These are phyloP conservation scores for Poeciliopsis paucimaculata DNA, from an alignment of 2,797 vertebrate genomes.

Conservation along the genomic window DNA sequence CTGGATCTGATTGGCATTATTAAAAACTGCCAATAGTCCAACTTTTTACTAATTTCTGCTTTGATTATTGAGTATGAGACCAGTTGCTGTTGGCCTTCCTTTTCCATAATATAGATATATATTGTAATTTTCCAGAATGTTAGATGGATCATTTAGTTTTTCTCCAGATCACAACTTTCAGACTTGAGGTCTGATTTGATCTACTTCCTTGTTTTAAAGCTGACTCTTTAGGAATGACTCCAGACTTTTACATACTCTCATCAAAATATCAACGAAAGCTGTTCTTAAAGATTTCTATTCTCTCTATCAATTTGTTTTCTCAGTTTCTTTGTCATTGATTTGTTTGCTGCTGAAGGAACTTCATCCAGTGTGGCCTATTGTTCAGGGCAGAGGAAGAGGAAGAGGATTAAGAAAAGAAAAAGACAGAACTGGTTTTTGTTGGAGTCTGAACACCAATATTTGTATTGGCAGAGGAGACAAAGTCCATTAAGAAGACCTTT, in stretches of 20 bases:
- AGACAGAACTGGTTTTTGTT: slow-evolving; percentile 48
- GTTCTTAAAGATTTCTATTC: not conserved
- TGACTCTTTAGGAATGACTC: not conserved
- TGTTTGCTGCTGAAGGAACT: slow-evolving; percentile 14
- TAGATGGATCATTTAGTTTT: not conserved
- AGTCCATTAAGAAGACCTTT: slow-evolving; percentile 32
- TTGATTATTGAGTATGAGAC: not conserved
- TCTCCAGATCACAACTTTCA: not conserved
- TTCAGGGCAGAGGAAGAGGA: slow-evolving; percentile 38
- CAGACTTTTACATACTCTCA: not conserved
- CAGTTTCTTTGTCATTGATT: not conserved
- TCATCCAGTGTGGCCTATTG: slow-evolving; percentile 9
- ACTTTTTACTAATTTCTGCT: not conserved
- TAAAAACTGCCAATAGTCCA: not conserved
- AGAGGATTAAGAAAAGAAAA: slow-evolving; percentile 32
- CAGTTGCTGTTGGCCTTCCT: not conserved
- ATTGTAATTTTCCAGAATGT: too few relatives aligned
- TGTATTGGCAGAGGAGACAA: slow-evolving; percentile 49
- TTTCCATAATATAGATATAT: not conserved
- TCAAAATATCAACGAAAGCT: not conserved
- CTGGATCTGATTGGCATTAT: not conserved
- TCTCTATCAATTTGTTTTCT: slow-evolving; percentile 10
- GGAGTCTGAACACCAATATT: slow-evolving; percentile 43
- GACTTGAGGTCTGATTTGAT: not conserved
- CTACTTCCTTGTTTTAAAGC: not conserved